Conservation (phyloP, 53 echinoderm and acorn worm genomes). For the Paelopatides confundens region DNA sequence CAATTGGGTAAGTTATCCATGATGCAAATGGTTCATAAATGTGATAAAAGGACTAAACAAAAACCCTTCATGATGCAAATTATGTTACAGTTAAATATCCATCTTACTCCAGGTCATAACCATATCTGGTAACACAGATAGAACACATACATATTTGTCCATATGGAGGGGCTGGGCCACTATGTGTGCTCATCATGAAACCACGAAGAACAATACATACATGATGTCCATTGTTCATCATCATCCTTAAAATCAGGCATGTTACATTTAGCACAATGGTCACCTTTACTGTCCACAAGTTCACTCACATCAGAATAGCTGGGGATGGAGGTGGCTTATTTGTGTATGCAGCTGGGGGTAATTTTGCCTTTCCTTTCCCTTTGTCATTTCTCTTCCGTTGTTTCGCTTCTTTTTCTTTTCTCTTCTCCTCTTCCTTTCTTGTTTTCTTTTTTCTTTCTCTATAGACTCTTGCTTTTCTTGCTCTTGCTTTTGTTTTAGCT, state of each 20-base stretch:
- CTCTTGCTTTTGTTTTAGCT: neutral
- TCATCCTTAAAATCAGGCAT: conserved; percentile 10
- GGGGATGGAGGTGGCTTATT: too few relatives aligned
- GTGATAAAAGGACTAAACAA: too few relatives aligned
- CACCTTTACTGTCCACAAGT: too few relatives aligned
- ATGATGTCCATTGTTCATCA: neutral
- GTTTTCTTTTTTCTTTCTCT: neutral
- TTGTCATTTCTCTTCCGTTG: neutral
- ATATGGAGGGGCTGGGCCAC: neutral
- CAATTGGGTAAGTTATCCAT: too few relatives aligned
- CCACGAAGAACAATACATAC: neutral
- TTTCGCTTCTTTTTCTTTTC: neutral
- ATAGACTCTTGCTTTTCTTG: neutral
- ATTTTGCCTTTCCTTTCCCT: neutral
- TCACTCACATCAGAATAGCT: too few relatives aligned
- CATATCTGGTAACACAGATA: neutral
- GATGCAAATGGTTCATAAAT: too few relatives aligned
- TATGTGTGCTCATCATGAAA: neutral
- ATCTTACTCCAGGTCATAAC: neutral
- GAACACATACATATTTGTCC: neutral
- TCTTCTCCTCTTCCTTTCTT: neutral
- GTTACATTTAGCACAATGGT: neutral
- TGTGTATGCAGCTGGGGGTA: neutral
- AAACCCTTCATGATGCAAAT: too few relatives aligned
- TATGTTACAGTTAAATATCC: too few relatives aligned